Base-by-base conservation (phyloP, 53 echinoderm and acorn worm species). In the Astropecten irregularis region DNA sequence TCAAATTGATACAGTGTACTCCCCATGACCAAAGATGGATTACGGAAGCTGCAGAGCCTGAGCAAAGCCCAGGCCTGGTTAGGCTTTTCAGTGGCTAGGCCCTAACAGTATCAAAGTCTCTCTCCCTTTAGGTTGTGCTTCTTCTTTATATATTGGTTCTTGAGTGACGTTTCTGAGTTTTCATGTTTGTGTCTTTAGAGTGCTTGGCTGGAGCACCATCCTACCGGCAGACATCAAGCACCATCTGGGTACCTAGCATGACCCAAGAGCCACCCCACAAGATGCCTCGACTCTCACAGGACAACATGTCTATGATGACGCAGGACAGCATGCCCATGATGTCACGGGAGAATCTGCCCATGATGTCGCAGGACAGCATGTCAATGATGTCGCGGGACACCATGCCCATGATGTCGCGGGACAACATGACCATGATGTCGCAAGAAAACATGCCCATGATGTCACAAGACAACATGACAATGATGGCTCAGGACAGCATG, bases 331-430 rank as follows among this genome's bases (percentile, higher is more conserved):
- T 31, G 32, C 56, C n/a, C n/a, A n/a, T n/a, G n/a, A n/a, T n/a
- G n/a, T n/a, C n/a, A n/a, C n/a, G n/a, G n/a, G n/a, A n/a, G n/a
- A n/a, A n/a, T n/a, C 42, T 42, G 42, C 42, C 11, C 3, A 52
- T 52, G 52, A 9, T 62, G 62, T 34, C 62, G 11, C 62, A 62
- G 62, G 62, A 33, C 33, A 42, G 42, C 42, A 62, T 62, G 62
- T 28, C 62, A 13, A 13, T 62, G 62, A 11, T 62, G 62, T 31
- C 62, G 7, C 62, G 33, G 14, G 62, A 62, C 34, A 3, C 32
- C 18, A 62, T 62, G 62, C 9, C 32, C 18, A 11, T 62, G 34
- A 31, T 62, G 13, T 4, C 62, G 13, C 62, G 33, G n/a, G n/a
- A n/a, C n/a, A n/a, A n/a, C n/a, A n/a, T n/a, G n/a, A n/a, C 42